Evolutionary conservation across 2,888 invertebrate genomes (phyloP).

Genomic region (Scaptomyza reducta): DNA sequence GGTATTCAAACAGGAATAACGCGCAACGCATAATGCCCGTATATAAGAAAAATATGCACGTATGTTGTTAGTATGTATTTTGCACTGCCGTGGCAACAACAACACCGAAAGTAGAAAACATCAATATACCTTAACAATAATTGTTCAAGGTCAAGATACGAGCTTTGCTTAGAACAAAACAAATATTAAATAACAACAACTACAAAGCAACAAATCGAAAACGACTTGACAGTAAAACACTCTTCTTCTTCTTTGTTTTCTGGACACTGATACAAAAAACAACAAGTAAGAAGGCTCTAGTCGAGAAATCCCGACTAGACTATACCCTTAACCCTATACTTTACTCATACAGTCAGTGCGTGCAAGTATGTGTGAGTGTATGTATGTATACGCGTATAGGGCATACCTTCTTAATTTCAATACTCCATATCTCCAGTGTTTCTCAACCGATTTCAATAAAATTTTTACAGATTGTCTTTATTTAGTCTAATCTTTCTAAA

Average conservation of each 20-base stretch:
- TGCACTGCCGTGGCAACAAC: constrained; percentile 11
- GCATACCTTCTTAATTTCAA: too few relatives aligned
- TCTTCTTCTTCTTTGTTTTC: constrained; percentile 5
- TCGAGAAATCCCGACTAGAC: too few relatives aligned
- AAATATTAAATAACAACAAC: constrained; percentile 52
- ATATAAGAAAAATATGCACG: constrained; percentile 1
- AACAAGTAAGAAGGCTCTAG: too few relatives aligned
- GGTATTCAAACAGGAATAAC: constrained; percentile 29
- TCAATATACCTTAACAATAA: constrained; percentile 72
- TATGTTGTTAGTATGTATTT: constrained; percentile 6
- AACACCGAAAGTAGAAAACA: constrained; percentile 34
- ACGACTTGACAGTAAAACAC: constrained; percentile 4
- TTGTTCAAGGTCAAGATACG: constrained; percentile 68
- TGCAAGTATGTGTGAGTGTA: too few relatives aligned
- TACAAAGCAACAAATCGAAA: background rate
- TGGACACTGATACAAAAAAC: too few relatives aligned
- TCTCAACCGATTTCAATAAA: too few relatives aligned
- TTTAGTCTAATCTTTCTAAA: too few relatives aligned
- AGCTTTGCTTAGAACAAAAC: constrained; percentile 66
- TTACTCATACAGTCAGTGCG: too few relatives aligned
- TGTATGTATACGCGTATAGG: too few relatives aligned
- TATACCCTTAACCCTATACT: too few relatives aligned
- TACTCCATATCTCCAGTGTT: too few relatives aligned
- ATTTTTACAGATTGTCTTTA: too few relatives aligned
- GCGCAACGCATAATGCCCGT: constrained; percentile 1